Evolutionary conservation across 2,797 vertebrate species (phyloP).

Genomic region (Heliangelus exortis): DNA sequence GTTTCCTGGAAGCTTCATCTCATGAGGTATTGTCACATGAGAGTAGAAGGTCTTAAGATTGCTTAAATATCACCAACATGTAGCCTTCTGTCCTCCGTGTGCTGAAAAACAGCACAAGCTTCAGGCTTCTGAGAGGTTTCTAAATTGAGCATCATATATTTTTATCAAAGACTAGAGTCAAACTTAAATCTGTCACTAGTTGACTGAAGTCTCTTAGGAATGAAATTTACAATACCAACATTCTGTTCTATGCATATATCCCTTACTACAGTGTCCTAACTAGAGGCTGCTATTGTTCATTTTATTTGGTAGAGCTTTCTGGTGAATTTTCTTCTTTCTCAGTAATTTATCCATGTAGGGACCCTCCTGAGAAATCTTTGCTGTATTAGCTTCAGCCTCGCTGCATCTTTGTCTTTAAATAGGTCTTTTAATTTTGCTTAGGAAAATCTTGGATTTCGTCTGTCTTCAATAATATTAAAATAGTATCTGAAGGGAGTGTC

Average conservation of each 20-base stretch:
- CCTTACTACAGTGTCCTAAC: not conserved
- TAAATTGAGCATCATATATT: slow-evolving; percentile 26
- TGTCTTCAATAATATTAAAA: slow-evolving; percentile 51
- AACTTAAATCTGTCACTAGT: slow-evolving; percentile 13
- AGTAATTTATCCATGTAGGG: slow-evolving; percentile 36
- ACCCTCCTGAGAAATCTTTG: slow-evolving; percentile 37
- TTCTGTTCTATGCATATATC: slow-evolving; percentile 8
- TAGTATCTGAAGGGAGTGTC: slow-evolving; percentile 26
- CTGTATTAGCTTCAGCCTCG: slow-evolving; percentile 57
- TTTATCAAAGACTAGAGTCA: slow-evolving; percentile 14
- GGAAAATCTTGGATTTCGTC: slow-evolving; percentile 47
- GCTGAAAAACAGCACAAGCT: not conserved
- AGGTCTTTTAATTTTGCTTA: slow-evolving; percentile 53
- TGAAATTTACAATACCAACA: slow-evolving; percentile 2
- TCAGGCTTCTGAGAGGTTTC: slow-evolving; percentile 16
- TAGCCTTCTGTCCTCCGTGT: not conserved
- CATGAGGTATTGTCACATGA: not conserved
- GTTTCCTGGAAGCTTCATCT: not conserved
- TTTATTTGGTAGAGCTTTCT: slow-evolving; percentile 31
- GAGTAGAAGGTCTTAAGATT: too few species aligned
- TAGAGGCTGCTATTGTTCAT: slow-evolving; percentile 31
- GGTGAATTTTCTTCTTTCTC: slow-evolving; percentile 52
- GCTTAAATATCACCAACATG: too few species aligned
- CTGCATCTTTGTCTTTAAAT: slow-evolving; percentile 57
- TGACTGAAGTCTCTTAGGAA: slow-evolving; percentile 23